Base-by-base conservation (phyloP, 2,797 vertebrate genomes). In the Peromyscus nudipes region DNA sequence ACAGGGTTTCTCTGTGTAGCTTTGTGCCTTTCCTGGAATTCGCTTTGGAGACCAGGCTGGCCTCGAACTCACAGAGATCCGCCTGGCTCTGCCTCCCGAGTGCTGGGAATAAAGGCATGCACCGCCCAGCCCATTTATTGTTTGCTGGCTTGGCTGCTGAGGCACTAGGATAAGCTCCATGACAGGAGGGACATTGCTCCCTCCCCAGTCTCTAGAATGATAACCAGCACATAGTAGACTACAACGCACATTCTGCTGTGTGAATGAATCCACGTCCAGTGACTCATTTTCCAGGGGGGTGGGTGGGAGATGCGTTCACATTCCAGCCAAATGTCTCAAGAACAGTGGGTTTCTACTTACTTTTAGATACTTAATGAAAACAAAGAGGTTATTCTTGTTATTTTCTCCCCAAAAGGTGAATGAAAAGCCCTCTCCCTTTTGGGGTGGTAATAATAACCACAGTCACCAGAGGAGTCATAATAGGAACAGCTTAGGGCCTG, bases 301-400 rank as follows among this genome's bases (percentile, higher is more conserved):
- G 57, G 55, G 8, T 6, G 37, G 57, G 25, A 29, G 4, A 40
- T 1, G 31, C 46, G 34, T 77, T 87, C 10, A 80, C 49, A 34
- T 94, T 94, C 27, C 76, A 94, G 46, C 67, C 5, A 6, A 84
- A 95, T 57, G 29, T 60, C 57, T 40, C 2, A 76, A 92, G 73
- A 69, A 88, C 88, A 92, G 23, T 12, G 12, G 12, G 40, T 64
- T 25, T 81, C 16, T 79, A 43, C n/a, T 96, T 90, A 91, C 31
- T 88, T 92, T 57, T 43, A 31, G 67, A 49, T 64, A 86, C 75
- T 80, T 79, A 52, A 37, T 43, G 4, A 92, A 93, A 93, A 94
- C 49, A 80, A 94, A 94, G 57, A 71, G 19, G 14, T 12, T 55
- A 5, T 84, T 93, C 52, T 91, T 76, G 4, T 76, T 82, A 37